phyloP scores from a whole-genome alignment of 2,113 vertebrate species.

The Platysternon megacephalum region DNA sequence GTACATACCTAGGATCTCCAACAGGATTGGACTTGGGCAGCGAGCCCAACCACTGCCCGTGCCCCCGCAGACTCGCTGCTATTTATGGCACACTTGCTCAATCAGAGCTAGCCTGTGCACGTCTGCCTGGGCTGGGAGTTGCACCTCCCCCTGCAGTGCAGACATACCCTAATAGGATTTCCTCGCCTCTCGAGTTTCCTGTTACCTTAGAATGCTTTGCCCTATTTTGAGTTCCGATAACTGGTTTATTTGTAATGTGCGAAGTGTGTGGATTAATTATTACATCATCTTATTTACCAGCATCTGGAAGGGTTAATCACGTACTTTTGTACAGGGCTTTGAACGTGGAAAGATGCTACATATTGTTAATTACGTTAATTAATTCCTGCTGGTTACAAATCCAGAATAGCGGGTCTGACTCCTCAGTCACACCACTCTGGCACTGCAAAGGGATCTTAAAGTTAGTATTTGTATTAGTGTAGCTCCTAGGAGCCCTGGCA shows the following conservation, averaged over 20 bases:
- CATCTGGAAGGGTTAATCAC: not conserved
- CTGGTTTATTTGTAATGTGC: not conserved
- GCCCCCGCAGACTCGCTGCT: not conserved
- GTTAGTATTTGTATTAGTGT: not conserved
- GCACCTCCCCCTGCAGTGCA: not conserved
- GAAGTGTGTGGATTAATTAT: not conserved
- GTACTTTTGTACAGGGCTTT: not conserved
- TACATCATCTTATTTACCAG: not conserved
- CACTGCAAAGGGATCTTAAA: not conserved
- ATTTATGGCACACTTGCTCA: not conserved
- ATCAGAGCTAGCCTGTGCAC: not conserved
- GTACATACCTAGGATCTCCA: not conserved
- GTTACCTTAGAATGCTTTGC: not conserved
- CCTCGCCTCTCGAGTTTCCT: not conserved
- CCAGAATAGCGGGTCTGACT: not conserved
- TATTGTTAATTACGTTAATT: not conserved
- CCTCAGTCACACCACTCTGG: not conserved
- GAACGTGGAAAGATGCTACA: not conserved
- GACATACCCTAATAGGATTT: not conserved
- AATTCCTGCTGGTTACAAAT: not conserved
- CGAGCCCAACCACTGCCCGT: not conserved
- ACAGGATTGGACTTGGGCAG: not conserved
- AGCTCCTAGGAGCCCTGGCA: not conserved
- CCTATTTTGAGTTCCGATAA: not conserved
- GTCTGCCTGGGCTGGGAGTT: not conserved